phyloP scores from a whole-genome alignment of 2,113 vertebrate species.

The Cebidichthys violaceus region DNA sequence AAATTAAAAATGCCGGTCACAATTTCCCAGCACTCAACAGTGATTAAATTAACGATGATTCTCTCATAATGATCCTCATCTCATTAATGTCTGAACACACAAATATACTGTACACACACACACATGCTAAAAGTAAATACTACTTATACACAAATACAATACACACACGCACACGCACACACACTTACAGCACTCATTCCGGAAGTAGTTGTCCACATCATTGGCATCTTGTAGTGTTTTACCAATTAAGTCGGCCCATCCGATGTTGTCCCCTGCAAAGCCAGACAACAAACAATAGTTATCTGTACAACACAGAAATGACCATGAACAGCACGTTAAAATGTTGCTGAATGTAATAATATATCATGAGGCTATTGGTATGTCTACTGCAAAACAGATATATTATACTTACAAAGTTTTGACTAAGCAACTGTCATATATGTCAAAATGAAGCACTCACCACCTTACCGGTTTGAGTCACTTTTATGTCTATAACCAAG shows the following conservation, averaged over 20 bases:
- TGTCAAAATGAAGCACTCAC: background rate
- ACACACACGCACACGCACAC: slow-evolving; percentile 8
- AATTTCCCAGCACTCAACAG: background rate
- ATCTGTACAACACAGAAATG: background rate
- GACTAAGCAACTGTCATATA: background rate
- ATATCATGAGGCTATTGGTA: background rate
- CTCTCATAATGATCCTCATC: background rate
- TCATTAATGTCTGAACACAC: background rate
- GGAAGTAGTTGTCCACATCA: slow-evolving; percentile 69
- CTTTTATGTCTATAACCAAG: background rate
- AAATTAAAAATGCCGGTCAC: background rate
- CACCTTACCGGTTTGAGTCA: background rate
- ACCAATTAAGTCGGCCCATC: slow-evolving; percentile 84
- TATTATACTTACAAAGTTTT: background rate
- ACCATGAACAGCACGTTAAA: background rate
- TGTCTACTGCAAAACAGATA: background rate
- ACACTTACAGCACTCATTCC: slow-evolving; percentile 85
- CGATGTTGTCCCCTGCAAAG: slow-evolving; percentile 84
- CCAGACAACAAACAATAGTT: slow-evolving; percentile 1
- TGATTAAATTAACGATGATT: background rate
- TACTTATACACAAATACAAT: background rate
- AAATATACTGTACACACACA: background rate
- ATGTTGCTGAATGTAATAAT: background rate
- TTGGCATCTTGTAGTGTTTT: slow-evolving; percentile 73
- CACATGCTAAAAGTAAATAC: background rate